These are phyloP conservation scores for Tolmerus cingulatus DNA, from an alignment of 2,888 invertebrate species.

Conservation along the genomic window DNA sequence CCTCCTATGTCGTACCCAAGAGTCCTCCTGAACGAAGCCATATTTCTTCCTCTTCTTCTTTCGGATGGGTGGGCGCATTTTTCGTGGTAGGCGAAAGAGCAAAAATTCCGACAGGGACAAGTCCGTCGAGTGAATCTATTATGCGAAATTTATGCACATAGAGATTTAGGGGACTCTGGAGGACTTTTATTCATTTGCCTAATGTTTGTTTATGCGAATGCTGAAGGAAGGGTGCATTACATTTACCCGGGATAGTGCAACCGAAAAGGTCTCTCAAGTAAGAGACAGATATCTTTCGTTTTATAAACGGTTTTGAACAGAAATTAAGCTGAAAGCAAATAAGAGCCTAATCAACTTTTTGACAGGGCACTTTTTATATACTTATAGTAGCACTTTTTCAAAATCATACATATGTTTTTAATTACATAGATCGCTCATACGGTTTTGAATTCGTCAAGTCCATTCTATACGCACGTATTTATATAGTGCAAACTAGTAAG, in stretches of 20 bases:
- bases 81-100: not conserved
- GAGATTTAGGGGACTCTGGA: not conserved
- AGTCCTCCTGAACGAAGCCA: not conserved
- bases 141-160: conserved; percentile 1
- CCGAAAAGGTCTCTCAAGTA: not conserved
- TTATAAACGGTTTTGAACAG: too few relatives aligned
- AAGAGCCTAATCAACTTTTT: too few relatives aligned
- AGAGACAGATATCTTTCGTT: not conserved
- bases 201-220: not conserved
- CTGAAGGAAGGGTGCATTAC: not conserved
- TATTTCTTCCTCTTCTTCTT: conserved; percentile 20
- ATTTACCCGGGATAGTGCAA: not conserved
- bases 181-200: not conserved
- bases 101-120: conserved; percentile 15
- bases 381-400: too few relatives aligned
- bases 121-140: not conserved
- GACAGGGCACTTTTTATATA: too few relatives aligned
- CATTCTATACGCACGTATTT: too few relatives aligned
- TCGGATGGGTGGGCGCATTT: not conserved
- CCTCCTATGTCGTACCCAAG: not conserved
- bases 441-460: too few relatives aligned
- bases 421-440: too few relatives aligned
- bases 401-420: too few relatives aligned
- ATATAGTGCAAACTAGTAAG: too few relatives aligned
- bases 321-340: too few relatives aligned